Conservation (phyloP, 2,888 invertebrate genomes). For the Coenonympha arcania region DNA sequence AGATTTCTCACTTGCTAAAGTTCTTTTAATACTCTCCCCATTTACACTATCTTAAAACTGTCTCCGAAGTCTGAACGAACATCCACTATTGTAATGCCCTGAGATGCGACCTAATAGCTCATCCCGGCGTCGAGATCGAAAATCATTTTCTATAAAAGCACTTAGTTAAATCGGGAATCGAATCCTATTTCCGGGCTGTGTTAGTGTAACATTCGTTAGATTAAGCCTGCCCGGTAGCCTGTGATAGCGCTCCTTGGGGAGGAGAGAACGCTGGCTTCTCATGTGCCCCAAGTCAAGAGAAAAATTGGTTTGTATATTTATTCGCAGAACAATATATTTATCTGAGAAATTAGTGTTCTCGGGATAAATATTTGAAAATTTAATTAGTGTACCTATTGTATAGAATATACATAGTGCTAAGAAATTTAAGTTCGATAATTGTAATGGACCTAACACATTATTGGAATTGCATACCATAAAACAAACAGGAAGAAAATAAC, state of each 20-base stretch:
- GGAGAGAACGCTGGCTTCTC: slow-evolving; percentile 45
- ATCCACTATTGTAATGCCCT: slow-evolving; percentile 15
- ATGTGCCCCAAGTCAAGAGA: slow-evolving; percentile 27
- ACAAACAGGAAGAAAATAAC: too few relatives aligned
- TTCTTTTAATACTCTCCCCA: slow-evolving; percentile 5
- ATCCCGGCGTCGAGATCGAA: slow-evolving; percentile 21
- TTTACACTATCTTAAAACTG: slow-evolving; percentile 6
- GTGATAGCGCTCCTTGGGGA: slow-evolving; percentile 63
- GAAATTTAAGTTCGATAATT: too few relatives aligned
- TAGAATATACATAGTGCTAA: too few relatives aligned
- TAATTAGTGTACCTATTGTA: too few relatives aligned
- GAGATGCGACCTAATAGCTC: slow-evolving; percentile 19
- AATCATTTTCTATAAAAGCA: slow-evolving; percentile 39
- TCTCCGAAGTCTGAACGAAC: slow-evolving; percentile 7
- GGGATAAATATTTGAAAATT: not conserved
- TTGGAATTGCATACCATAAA: too few relatives aligned
- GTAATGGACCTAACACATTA: too few relatives aligned
- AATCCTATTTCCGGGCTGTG: slow-evolving; percentile 66
- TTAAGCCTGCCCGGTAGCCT: slow-evolving; percentile 58
- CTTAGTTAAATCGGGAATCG: slow-evolving; percentile 66
- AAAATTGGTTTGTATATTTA: not conserved
- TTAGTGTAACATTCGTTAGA: slow-evolving; percentile 63
- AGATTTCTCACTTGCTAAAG: not conserved
- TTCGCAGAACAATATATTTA: not conserved
- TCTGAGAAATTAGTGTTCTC: too few relatives aligned